A percentile compares a stretch with the other conserved stretches of the same genome.
Evolutionary conservation across 2,888 invertebrate species (phyloP).

Genomic region (Nycteola revayana): DNA sequence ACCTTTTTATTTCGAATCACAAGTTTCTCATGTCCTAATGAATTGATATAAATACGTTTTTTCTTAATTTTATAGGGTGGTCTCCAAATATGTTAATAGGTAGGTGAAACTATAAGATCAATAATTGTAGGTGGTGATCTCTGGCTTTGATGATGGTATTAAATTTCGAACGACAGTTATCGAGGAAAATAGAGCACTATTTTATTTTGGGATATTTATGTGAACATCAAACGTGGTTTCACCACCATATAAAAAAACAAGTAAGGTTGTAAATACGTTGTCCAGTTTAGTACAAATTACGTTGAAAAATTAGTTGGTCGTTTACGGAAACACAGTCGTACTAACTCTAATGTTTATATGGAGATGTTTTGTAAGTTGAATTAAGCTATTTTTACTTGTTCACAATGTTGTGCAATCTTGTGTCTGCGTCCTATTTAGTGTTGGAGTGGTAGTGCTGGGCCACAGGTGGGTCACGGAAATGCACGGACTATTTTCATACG

Average conservation of each 20-base stretch:
- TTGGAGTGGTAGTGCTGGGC: constrained; percentile 5
- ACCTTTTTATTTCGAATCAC: constrained; percentile 38
- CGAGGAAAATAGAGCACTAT: background rate
- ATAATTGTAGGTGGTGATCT: background rate
- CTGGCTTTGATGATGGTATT: no score
- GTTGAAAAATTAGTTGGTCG: constrained; percentile 13
- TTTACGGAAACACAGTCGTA: constrained; percentile 5
- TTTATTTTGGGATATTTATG: constrained; percentile 4
- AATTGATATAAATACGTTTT: constrained; percentile 34
- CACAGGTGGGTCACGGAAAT: constrained; percentile 47
- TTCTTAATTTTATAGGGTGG: constrained; percentile 30
- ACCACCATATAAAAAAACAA: constrained; percentile 9
- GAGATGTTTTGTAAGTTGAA: constrained; percentile 9
- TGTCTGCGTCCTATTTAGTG: constrained; percentile 28
- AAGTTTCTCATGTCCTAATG: constrained; percentile 30
- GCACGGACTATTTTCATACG: constrained; percentile 58
- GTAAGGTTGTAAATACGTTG: constrained; percentile 10
- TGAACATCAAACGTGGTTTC: constrained; percentile 2
- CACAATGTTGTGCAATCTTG: constrained; percentile 14
- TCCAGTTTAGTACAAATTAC: constrained; percentile 12
- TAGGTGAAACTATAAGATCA: constrained; percentile 6
- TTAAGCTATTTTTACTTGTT: constrained; percentile 3
- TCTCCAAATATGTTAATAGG: constrained; percentile 20
- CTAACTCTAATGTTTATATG: no score
- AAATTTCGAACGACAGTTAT: background rate